Base-by-base conservation (phyloP, 1,140 invertebrate species). In the Conus betulinus region DNA sequence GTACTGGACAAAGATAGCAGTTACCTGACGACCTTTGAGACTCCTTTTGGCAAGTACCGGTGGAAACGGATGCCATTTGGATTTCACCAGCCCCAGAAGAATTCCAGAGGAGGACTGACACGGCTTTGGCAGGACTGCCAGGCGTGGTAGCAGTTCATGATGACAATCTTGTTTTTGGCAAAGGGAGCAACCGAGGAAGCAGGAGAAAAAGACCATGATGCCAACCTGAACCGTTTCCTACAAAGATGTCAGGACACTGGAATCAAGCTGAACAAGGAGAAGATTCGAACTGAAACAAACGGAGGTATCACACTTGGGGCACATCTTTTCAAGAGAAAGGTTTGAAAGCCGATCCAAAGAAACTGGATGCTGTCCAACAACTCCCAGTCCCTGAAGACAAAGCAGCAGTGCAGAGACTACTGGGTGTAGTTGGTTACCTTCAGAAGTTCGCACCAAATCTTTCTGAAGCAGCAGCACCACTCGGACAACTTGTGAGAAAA, bases 291-390 rank as follows among this genome's bases (percentile, higher is more conserved):
- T 89, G 13, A 88, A 67, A 67, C 89, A 91, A 17, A 52, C 23
- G 51, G 94, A 95, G 51, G 84, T 91, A 23, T 52, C 74, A 11
- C 90, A 89, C 63, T 67, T 90, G 23, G 85, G 90, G 3, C 91
- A 95, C 52, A 89, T 95, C 17, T 88, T 96, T 8, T 90, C 92
- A 51, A 84, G 85, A 57, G 88, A 94, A 94, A 20, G 95, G 95
- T 11, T 89, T 96, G 11, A 89, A 90, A 81, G 90, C 93, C 60
- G 94, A 95, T 89, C 92, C 92, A 13, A 90, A 91, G 10, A 96
- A 96, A 88, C 89, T 95, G 0, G 87, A 91, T 23, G 94, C 94
- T 52, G 94, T 96, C 5, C 53, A 15, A n/a, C 55, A 90, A 3
- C 90, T 93, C 86, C 87, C 71, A 63, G 86, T 27, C 17, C 92